These are phyloP conservation scores for Tretioscincus oriximinensis DNA, from an alignment of 2,113 vertebrate species.

Conservation along the genomic window DNA sequence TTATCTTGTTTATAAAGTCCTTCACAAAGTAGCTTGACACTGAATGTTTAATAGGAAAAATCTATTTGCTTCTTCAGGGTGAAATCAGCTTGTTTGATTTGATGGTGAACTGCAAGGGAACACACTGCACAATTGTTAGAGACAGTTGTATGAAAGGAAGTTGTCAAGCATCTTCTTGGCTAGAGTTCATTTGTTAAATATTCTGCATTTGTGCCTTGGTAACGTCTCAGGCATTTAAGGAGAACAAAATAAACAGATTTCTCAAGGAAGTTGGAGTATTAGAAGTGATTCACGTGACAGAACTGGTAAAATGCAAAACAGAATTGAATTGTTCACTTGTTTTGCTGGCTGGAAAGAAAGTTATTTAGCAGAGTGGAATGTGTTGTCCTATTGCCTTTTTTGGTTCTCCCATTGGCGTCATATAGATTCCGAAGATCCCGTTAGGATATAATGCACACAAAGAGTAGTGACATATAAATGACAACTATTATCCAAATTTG, in stretches of 20 bases:
- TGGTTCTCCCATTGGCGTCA: not conserved
- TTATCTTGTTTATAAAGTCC: not conserved
- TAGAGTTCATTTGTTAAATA: not conserved
- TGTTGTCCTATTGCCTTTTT: not conserved
- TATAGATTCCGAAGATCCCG: conserved; percentile 17
- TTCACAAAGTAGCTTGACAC: not conserved
- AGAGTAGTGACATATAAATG: not conserved
- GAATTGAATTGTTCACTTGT: not conserved
- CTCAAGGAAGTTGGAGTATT: not conserved
- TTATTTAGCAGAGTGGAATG: not conserved
- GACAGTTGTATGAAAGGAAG: conserved; percentile 1
- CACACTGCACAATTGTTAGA: not conserved
- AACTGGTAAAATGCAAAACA: not conserved
- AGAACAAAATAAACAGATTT: not conserved
- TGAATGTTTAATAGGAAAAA: conserved; percentile 9
- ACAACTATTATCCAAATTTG: not conserved
- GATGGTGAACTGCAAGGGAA: not conserved
- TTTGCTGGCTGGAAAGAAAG: not conserved
- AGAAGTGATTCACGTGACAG: not conserved
- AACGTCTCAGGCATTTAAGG: not conserved
- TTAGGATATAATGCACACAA: not conserved
- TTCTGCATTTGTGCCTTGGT: not conserved
- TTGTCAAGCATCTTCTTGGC: not conserved
- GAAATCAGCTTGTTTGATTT: not conserved
- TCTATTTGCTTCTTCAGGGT: not conserved